Evolutionary conservation across 2,113 vertebrate species (phyloP), one percentile per base, ranked within the genome.

Genomic region (Fulmarus glacialis): DNA sequence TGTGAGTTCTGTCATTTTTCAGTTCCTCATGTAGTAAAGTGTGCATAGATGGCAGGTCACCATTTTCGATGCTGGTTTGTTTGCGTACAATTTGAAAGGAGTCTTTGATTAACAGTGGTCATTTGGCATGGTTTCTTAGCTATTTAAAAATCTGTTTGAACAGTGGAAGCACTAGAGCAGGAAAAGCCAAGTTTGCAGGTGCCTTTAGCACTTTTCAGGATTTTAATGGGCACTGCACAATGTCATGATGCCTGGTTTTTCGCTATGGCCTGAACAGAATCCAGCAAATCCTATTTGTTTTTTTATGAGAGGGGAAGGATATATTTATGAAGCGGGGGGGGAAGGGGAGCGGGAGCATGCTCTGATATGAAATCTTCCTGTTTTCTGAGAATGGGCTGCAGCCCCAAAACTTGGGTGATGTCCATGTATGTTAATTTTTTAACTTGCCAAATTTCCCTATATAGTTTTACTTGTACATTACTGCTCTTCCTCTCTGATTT

Each of bases 1-100:
- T 50, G 24, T 70, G 48, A 82, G 22, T 40, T 85, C n/a, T 83
- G 53, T 90, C 19, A 52, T 71, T 93, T 93, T 89, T 67, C 64
- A 32, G n/a, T 87, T 94, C 60, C 42, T 82, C 48, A 0, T 70
- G 50, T 15, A 82, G 45, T 40, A 29, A 81, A 88, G 74, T 52
- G 36, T 86, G 58, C 62, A 5, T 81, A 45, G 90, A 17, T 64
- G 42, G 47, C 59, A 63, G 67, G 42, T 95, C 78, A 82, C 84
- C 1, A 1, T 80, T 91, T 92, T 82, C 15, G 12, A 58, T 12
- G 1, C 72, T 78, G 58, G 15, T 91, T 96, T 95, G 78, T 97
- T 97, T 96, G 95, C 73, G 59, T 59, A 64, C 66, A 73, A 9
- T 89, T 80, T 66, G 82, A 94, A 95, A 77, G 48, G 62, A 87